Evolutionary conservation across 2,113 vertebrate species (phyloP).

Genomic region (Rhinopomastus cyanomelas): DNA sequence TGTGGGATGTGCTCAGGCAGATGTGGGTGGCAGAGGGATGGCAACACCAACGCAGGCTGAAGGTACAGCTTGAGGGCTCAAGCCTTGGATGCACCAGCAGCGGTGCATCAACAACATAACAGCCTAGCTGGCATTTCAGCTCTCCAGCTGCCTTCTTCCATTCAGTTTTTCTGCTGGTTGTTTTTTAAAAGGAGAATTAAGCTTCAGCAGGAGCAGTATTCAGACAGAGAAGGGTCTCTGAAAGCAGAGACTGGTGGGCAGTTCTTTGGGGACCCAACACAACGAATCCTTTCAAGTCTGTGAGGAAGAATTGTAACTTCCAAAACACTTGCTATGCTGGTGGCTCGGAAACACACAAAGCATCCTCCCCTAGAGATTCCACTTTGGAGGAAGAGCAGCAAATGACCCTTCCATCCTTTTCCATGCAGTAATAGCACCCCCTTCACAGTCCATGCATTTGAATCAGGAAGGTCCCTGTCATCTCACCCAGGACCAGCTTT

Average conservation of each 20-base stretch:
- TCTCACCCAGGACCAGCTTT: not conserved
- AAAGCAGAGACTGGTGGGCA: not conserved
- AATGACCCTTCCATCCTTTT: not conserved
- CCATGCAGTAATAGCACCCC: not conserved
- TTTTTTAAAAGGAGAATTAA: not conserved
- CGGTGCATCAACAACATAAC: not conserved
- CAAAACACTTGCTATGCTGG: not conserved
- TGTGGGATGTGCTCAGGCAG: not conserved
- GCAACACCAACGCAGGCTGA: not conserved
- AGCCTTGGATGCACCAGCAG: not conserved
- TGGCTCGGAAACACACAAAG: not conserved
- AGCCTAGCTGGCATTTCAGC: fast-evolving
- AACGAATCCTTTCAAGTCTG: not conserved
- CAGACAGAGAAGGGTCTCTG: not conserved
- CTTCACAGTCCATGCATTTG: not conserved
- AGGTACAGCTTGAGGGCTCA: not conserved
- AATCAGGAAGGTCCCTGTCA: not conserved
- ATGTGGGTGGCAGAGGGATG: not conserved
- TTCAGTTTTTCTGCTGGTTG: not conserved
- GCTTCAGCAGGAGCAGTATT: not conserved
- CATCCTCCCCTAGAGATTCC: not conserved
- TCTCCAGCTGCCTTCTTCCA: not conserved
- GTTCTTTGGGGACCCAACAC: not conserved
- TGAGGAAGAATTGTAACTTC: not conserved
- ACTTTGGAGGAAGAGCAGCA: not conserved